These are phyloP conservation scores for Oophaga pumilio DNA, from an alignment of 2,113 vertebrate species.

Conservation along the genomic window DNA sequence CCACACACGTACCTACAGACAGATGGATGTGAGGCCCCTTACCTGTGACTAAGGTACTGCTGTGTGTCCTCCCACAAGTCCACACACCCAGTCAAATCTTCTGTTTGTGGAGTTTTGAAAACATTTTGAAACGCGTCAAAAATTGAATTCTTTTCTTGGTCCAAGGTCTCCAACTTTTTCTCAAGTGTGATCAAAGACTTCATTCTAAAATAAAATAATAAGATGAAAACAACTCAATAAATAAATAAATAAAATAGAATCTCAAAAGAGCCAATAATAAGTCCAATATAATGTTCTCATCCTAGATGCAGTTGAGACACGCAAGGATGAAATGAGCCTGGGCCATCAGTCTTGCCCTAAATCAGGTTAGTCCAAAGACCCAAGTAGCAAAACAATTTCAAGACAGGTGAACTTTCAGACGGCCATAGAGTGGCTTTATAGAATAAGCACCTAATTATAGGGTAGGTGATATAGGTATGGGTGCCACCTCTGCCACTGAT, in stretches of 20 bases:
- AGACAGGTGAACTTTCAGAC: neutral
- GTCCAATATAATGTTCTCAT: neutral
- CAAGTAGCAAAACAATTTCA: neutral
- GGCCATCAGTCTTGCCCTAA: neutral
- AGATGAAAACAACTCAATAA: constrained; percentile 24
- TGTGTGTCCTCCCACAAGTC: constrained; percentile 80
- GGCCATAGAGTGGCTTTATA: neutral
- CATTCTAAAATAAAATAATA: constrained; percentile 75
- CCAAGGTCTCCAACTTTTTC: constrained; percentile 74
- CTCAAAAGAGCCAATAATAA: neutral
- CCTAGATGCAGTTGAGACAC: neutral
- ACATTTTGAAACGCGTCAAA: constrained; percentile 69
- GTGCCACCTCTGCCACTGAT: no score
- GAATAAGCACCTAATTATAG: neutral
- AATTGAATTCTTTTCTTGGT: constrained; percentile 75
- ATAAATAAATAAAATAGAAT: no score
- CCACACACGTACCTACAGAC: neutral
- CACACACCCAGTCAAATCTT: constrained; percentile 66
- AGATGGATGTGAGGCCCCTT: constrained; percentile 1
- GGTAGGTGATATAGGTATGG: no score
- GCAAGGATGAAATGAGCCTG: neutral
- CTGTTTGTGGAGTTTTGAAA: constrained; percentile 61
- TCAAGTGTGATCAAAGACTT: constrained; percentile 81
- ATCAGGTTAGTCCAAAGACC: no score
- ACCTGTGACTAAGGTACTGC: constrained; percentile 78